Evolutionary conservation across 1,140 invertebrate genomes (phyloP).

Genomic region (Micrasema longulum): DNA sequence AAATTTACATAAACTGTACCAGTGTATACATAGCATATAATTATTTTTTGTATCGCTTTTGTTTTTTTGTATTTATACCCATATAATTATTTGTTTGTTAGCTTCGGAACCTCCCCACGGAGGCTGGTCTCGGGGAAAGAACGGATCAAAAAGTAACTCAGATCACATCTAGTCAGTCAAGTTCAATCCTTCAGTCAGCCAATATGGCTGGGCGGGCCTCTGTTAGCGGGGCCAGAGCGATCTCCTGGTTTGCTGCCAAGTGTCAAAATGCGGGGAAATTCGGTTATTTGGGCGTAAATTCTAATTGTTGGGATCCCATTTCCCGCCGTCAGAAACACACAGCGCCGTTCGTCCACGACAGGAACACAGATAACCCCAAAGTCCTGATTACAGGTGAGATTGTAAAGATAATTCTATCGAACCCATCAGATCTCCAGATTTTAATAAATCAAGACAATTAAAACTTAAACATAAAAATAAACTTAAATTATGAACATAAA

Average conservation of each 20-base stretch:
- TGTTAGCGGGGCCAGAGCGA: not conserved
- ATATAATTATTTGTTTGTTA: not conserved
- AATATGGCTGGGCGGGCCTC: conserved; percentile 34
- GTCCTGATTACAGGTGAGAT: conserved; percentile 18
- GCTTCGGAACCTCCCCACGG: conserved; percentile 22
- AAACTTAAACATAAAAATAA: no score
- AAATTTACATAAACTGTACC: no score
- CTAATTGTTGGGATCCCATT: not conserved
- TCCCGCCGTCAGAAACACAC: not conserved
- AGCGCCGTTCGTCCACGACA: not conserved
- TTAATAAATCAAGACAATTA: no score
- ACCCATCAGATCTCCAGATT: no score
- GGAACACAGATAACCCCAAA: not conserved
- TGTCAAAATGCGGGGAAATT: not conserved
- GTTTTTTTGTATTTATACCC: no score
- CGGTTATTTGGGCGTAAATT: not conserved
- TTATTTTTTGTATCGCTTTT: no score
- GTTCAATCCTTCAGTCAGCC: conserved; percentile 39
- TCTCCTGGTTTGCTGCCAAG: not conserved
- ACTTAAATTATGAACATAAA: no score
- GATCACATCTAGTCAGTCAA: conserved; percentile 40
- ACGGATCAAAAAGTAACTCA: not conserved
- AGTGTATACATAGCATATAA: no score
- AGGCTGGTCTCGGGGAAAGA: conserved; percentile 14
- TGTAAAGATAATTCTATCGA: no score